A percentile compares a stretch with the other conserved stretches of the same genome.
Evolutionary conservation across 2,888 invertebrate genomes (phyloP).

Genomic region (Eustalomyia histrio): DNA sequence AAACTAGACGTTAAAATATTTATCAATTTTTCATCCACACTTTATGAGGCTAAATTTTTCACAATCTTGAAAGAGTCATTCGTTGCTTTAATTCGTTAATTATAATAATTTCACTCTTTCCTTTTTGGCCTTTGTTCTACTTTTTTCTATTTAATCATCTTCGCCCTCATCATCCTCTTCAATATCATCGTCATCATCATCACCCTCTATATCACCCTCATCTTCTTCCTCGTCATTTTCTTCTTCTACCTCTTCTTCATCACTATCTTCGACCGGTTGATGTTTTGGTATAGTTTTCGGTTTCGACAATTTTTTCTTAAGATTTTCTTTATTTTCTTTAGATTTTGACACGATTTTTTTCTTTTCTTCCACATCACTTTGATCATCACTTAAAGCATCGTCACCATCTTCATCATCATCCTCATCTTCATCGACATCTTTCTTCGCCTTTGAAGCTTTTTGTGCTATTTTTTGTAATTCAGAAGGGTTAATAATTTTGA

Average conservation of each 20-base stretch:
- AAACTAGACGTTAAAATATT: too few species aligned
- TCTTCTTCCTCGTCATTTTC: constrained; percentile 64
- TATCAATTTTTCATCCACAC: too few species aligned
- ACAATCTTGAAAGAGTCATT: constrained; percentile 21
- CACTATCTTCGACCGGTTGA: constrained; percentile 38
- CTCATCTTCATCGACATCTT: constrained; percentile 63
- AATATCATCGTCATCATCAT: constrained; percentile 66
- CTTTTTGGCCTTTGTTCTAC: constrained; percentile 2
- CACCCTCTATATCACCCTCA: constrained; percentile 48
- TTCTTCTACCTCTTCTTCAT: constrained; percentile 59
- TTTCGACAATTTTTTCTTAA: constrained; percentile 29
- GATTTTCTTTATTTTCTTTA: constrained; percentile 29
- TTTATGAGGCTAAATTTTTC: background rate
- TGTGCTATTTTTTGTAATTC: constrained; percentile 69
- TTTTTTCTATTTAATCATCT: constrained; percentile 63
- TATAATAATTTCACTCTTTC: constrained; percentile 19
- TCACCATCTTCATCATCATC: constrained; percentile 64
- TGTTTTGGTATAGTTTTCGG: constrained; percentile 35
- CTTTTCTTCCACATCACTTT: constrained; percentile 15
- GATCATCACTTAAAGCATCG: constrained; percentile 62
- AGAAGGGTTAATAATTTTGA: constrained; percentile 72
- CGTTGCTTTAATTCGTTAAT: constrained; percentile 24
- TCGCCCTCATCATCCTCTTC: constrained; percentile 66
- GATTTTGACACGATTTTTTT: constrained; percentile 23
- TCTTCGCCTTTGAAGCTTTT: constrained; percentile 67